phyloP scores from a whole-genome alignment of 2,888 invertebrate species.

The Saturnia pavonia region DNA sequence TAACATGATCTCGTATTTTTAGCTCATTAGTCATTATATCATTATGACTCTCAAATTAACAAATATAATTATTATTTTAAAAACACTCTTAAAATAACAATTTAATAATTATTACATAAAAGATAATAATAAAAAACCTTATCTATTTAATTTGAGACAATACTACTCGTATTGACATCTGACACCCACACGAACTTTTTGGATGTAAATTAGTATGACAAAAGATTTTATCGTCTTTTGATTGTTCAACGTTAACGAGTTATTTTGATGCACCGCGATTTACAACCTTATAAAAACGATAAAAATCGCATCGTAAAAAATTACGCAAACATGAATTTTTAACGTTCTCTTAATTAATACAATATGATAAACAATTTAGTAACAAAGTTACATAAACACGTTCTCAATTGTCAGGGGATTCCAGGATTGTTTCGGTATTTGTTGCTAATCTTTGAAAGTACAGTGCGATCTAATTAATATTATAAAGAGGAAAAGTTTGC shows the following conservation, averaged over 20 bases:
- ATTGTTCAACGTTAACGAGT: constrained; percentile 4
- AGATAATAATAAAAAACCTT: constrained; percentile 1
- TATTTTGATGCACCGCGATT: constrained; percentile 8
- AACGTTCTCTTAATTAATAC: background rate
- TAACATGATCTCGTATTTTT: background rate
- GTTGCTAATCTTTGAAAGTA: too few relatives aligned
- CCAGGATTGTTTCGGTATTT: background rate
- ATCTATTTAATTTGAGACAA: constrained; percentile 6
- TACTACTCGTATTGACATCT: constrained; percentile 4
- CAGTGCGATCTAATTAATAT: too few relatives aligned
- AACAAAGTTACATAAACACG: background rate
- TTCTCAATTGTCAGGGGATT: background rate
- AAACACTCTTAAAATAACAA: background rate
- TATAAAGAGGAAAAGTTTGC: too few relatives aligned
- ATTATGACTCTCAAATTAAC: background rate
- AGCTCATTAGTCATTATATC: background rate
- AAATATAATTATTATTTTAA: background rate
- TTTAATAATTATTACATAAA: background rate
- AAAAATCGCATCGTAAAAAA: constrained; percentile 1
- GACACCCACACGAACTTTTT: constrained; percentile 5
- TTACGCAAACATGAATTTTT: background rate
- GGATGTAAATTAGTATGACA: constrained; percentile 5
- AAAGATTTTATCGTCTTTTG: constrained; percentile 11
- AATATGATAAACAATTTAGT: background rate
- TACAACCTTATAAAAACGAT: constrained; percentile 6